A percentile compares a stretch with the other conserved stretches of the same genome.
phyloP scores from a whole-genome alignment of 2,888 invertebrate genomes.

The Trissolcus brochymenae region DNA sequence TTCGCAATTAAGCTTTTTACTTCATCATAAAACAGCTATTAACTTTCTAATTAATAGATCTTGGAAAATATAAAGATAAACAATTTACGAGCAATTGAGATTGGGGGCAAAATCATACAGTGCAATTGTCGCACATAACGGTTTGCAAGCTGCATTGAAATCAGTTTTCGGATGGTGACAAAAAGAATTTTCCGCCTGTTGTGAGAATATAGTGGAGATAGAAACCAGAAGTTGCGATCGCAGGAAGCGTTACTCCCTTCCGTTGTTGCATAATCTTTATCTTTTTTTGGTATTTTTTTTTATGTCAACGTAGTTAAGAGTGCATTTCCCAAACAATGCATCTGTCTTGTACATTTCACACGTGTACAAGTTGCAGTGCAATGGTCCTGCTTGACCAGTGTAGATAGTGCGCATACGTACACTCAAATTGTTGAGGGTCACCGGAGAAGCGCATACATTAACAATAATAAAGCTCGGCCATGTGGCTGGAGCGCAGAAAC shows the following conservation, averaged over 20 bases:
- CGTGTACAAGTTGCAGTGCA: conserved; percentile 50
- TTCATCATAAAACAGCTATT: too few relatives aligned
- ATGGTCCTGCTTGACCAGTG: conserved; percentile 62
- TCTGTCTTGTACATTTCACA: conserved; percentile 56
- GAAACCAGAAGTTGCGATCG: conserved; percentile 28
- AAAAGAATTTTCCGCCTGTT: not conserved
- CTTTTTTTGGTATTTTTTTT: conserved; percentile 29
- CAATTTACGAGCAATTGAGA: too few relatives aligned
- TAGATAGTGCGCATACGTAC: conserved; percentile 53
- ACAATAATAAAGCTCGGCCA: conserved; percentile 60
- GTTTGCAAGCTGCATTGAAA: not conserved
- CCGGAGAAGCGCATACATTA: conserved; percentile 61
- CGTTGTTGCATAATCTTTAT: conserved; percentile 23
- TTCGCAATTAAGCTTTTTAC: too few relatives aligned
- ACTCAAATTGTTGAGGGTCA: conserved; percentile 39
- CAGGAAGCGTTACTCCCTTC: conserved; percentile 24
- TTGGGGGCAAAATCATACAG: too few relatives aligned
- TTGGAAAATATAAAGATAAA: too few relatives aligned
- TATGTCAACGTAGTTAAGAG: conserved; percentile 28
- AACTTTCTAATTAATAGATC: too few relatives aligned
- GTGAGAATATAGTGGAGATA: conserved; percentile 20
- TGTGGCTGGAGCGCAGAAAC: conserved; percentile 57
- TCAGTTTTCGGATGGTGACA: not conserved
- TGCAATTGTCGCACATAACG: not conserved
- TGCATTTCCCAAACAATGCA: conserved; percentile 55